phyloP scores from a whole-genome alignment of 2,888 invertebrate genomes.

The Pelosia muscerda region DNA sequence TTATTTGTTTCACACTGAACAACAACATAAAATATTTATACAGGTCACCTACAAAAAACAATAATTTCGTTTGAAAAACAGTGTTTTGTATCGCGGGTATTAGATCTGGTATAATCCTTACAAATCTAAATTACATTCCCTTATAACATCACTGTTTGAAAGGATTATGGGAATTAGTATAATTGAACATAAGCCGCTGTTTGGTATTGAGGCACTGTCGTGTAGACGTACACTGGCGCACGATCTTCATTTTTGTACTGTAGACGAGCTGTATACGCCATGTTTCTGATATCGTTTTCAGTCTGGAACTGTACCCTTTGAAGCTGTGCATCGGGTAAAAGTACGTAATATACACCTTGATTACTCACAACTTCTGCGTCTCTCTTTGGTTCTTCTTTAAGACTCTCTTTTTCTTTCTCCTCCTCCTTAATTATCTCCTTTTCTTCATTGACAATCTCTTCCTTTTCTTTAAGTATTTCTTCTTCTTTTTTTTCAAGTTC shows the following conservation, averaged over 20 bases:
- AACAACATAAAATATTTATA: slow-evolving; percentile 52
- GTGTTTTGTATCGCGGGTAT: slow-evolving; percentile 40
- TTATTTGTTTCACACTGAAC: slow-evolving; percentile 55
- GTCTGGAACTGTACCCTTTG: slow-evolving; percentile 88
- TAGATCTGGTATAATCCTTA: slow-evolving; percentile 50
- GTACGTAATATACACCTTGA: slow-evolving; percentile 88
- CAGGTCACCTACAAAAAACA: slow-evolving; percentile 37
- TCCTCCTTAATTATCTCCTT: slow-evolving; percentile 35
- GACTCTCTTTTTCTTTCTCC: slow-evolving; percentile 56
- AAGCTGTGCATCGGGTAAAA: slow-evolving; percentile 88
- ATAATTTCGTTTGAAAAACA: slow-evolving; percentile 49
- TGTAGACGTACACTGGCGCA: slow-evolving; percentile 88
- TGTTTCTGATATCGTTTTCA: slow-evolving; percentile 81
- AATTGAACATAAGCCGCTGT: slow-evolving; percentile 69
- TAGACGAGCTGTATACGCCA: slow-evolving; percentile 89
- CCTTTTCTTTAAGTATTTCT: slow-evolving; percentile 20
- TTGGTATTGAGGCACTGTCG: slow-evolving; percentile 72
- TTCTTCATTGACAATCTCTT: slow-evolving; percentile 30
- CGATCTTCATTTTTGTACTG: slow-evolving; percentile 89
- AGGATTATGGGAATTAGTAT: slow-evolving; percentile 45
- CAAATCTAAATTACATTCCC: slow-evolving; percentile 58
- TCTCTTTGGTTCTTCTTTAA: slow-evolving; percentile 65
- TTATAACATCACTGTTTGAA: slow-evolving; percentile 40
- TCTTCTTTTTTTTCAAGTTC: slow-evolving; percentile 37
- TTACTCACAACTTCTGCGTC: slow-evolving; percentile 73